Percentiles rank a stretch among this genome's conserved stretches.
Conservation (phyloP, 2,888 invertebrate species). For the Chrysolina americana region DNA sequence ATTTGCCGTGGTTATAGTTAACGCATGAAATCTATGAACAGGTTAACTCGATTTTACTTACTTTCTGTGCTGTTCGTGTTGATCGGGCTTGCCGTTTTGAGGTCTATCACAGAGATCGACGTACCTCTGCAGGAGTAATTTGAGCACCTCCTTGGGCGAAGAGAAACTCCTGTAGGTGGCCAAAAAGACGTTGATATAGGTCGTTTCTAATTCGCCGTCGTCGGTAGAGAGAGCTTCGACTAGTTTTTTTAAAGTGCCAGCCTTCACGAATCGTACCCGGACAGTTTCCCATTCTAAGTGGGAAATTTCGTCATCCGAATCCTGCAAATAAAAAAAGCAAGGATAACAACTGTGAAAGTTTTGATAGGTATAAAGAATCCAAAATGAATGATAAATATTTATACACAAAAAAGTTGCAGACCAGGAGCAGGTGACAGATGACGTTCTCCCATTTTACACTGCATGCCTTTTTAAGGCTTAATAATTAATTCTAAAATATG, state of each 20-base stretch:
- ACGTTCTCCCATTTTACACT: too few relatives aligned
- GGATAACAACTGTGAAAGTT: neutral
- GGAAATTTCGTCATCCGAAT: constrained; percentile 92
- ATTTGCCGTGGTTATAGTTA: too few relatives aligned
- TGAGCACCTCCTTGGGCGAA: constrained; percentile 87
- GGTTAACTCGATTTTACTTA: constrained; percentile 61
- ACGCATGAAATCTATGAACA: too few relatives aligned
- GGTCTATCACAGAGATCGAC: constrained; percentile 76
- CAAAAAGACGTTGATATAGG: constrained; percentile 97
- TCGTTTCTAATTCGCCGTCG: constrained; percentile 96
- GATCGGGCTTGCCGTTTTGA: constrained; percentile 72
- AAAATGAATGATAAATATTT: too few relatives aligned
- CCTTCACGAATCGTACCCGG: constrained; percentile 94
- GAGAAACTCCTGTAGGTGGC: constrained; percentile 95
- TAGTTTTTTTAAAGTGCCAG: constrained; percentile 93
- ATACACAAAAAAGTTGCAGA: too few relatives aligned
- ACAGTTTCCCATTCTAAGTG: constrained; percentile 99
- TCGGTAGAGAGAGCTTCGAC: constrained; percentile 95
- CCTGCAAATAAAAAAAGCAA: constrained; percentile 71
- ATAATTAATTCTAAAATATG: too few relatives aligned
- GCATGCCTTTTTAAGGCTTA: too few relatives aligned
- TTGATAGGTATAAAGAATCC: too few relatives aligned
- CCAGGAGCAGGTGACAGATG: too few relatives aligned
- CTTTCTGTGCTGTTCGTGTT: constrained; percentile 82
- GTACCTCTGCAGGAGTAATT: constrained; percentile 84